phyloP scores from a whole-genome alignment of 1,140 invertebrate species.

The Stegodyphus mimosarum region DNA sequence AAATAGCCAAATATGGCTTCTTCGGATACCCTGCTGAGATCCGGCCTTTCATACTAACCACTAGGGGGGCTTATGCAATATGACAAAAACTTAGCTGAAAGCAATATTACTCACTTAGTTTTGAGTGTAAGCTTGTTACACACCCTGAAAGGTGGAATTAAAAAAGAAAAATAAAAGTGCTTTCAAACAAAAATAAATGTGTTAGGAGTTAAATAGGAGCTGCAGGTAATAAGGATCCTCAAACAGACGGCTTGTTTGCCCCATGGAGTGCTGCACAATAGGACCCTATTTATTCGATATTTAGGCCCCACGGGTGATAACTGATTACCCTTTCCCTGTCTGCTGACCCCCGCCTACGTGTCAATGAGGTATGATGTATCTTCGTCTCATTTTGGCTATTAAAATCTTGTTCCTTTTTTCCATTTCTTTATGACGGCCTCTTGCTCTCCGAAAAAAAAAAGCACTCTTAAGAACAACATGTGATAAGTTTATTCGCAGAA shows the following conservation, averaged over 20 bases:
- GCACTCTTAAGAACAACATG: too few relatives aligned
- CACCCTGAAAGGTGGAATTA: constrained; percentile 5
- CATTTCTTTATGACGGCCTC: not conserved
- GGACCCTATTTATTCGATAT: constrained; percentile 35
- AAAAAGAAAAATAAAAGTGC: constrained; percentile 10
- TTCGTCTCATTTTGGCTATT: constrained; percentile 5
- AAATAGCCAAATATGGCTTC: constrained; percentile 47
- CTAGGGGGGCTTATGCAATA: constrained; percentile 17
- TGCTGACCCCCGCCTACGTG: not conserved
- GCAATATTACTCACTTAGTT: constrained; percentile 23
- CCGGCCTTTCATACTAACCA: constrained; percentile 15
- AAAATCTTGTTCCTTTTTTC: not conserved
- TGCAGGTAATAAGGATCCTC: constrained; percentile 38
- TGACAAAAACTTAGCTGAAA: constrained; percentile 6
- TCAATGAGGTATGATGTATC: constrained; percentile 22
- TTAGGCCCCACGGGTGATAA: constrained; percentile 20
- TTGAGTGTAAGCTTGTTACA: constrained; percentile 21
- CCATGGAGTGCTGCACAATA: constrained; percentile 32
- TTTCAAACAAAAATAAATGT: not conserved
- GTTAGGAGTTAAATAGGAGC: constrained; percentile 16
- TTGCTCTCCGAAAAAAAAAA: too few relatives aligned
- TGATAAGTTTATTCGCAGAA: too few relatives aligned
- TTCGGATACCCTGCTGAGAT: constrained; percentile 10
- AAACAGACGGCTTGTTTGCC: constrained; percentile 31
- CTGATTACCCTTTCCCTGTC: constrained; percentile 15